Conservation (phyloP, 2,888 invertebrate genomes). For the Metalampra italica region DNA sequence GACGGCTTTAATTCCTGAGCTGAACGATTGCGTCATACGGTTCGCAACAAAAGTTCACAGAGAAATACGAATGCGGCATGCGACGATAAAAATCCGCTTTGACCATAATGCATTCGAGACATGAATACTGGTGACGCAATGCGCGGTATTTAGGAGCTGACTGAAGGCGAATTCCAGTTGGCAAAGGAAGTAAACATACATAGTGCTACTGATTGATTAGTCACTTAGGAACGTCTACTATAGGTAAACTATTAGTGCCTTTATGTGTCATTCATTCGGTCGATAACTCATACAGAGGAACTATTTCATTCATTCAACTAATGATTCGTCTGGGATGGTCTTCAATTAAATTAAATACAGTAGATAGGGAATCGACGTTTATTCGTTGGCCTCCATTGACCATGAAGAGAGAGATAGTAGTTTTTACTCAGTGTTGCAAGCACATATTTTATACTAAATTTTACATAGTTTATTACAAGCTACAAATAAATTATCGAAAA, state of each 20-base stretch:
- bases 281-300: too few relatives aligned
- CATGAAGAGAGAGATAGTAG: too few relatives aligned
- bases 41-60: conserved; percentile 1
- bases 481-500: too few relatives aligned
- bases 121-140: conserved; percentile 7
- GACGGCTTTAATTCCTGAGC: background rate
- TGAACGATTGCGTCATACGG: background rate
- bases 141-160: background rate
- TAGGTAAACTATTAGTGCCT: background rate
- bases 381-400: too few relatives aligned
- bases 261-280: too few relatives aligned
- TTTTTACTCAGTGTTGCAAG: too few relatives aligned
- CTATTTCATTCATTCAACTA: too few relatives aligned
- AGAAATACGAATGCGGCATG: background rate
- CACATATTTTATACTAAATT: too few relatives aligned
- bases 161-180: background rate
- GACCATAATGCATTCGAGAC: conserved; percentile 1
- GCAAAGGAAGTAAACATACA: background rate
- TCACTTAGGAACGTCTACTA: background rate
- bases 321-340: too few relatives aligned
- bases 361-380: too few relatives aligned
- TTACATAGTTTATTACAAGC: too few relatives aligned
- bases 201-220: background rate
- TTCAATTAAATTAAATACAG: too few relatives aligned
- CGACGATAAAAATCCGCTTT: background rate